Evolutionary conservation across 2,797 vertebrate species (phyloP).

Genomic region (Myotis daubentonii): DNA sequence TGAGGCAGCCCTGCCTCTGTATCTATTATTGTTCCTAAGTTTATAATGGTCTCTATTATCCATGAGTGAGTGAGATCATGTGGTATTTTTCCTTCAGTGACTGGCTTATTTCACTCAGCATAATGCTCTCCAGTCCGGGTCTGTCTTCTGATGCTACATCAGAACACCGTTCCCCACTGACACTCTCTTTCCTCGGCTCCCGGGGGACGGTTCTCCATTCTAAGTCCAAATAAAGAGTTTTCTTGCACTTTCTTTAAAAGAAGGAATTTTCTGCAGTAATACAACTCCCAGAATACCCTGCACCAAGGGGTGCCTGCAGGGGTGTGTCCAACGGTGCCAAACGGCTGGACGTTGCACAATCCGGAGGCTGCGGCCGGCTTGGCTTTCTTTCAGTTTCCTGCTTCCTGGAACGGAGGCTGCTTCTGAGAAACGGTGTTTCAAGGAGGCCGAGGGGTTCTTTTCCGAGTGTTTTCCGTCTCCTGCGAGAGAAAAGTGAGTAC

Average conservation of each 20-base stretch:
- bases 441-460: neutral
- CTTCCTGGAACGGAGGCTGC: slow-evolving; percentile 67
- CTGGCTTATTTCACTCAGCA: no score
- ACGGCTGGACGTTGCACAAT: slow-evolving; percentile 14
- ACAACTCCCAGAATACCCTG: slow-evolving; percentile 56
- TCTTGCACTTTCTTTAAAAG: neutral
- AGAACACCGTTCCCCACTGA: neutral
- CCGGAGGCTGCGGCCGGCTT: neutral
- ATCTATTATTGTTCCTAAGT: no score
- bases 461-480: neutral
- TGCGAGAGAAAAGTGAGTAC: slow-evolving; percentile 70
- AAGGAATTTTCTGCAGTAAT: neutral
- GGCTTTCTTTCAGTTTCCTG: neutral
- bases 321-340: slow-evolving; percentile 9
- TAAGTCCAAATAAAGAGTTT: neutral
- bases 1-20: no score
- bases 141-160: neutral
- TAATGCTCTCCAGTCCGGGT: no score
- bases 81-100: no score
- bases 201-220: neutral
- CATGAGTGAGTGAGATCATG: no score
- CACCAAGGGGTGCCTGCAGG: neutral
- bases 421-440: slow-evolving; percentile 54
- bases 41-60: no score
- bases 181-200: neutral